Evolutionary conservation across 2,888 invertebrate genomes (phyloP), one percentile per base, ranked within the genome.

Genomic region (Selenia dentaria): DNA sequence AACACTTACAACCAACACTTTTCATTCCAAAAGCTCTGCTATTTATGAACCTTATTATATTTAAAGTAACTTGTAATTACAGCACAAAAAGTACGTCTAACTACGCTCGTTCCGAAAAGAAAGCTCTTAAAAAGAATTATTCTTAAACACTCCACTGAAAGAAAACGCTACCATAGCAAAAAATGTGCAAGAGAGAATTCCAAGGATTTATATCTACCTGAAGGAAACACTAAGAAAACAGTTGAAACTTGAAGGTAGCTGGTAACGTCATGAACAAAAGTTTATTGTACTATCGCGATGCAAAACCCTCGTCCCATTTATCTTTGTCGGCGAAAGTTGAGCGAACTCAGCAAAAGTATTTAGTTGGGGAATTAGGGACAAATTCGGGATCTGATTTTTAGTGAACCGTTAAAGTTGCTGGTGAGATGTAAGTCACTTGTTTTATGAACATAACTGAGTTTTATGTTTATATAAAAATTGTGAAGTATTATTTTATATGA

Each of bases 261-360:
- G 53, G 60, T 53, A 62, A 67, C 67, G 66, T 70, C 69, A 66
- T 66, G 72, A 70, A 73, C 68, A 67, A 73, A 76, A 78, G 67
- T 81, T 76, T 75, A 73, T 73, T 69, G 71, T 69, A 79, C 79
- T 80, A 80, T 81, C 81, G 62, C 52, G 73, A 81, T 74, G 75
- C 73, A 76, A 72, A 75, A 68, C 58, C 69, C 65, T 64, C 67
- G 44, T 49, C 50, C 72, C 75, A 80, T 83, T 79, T 78, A 77
- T 82, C 82, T 78, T 69, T 67, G 81, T 82, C 79, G 64, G 44
- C 41, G 46, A 51, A 77, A 76, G 74, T 74, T 67, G 56, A 53
- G 59, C 56, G 54, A 68, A 64, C 62, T 70, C 61, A 18, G 49
- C 33, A 61, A 49, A 70, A 73, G 74, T 73, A 74, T 79, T 82